Evolutionary conservation across 2,113 vertebrate species (phyloP), one percentile per base, ranked within the genome.

Genomic region (Choloepus hoffmanni): DNA sequence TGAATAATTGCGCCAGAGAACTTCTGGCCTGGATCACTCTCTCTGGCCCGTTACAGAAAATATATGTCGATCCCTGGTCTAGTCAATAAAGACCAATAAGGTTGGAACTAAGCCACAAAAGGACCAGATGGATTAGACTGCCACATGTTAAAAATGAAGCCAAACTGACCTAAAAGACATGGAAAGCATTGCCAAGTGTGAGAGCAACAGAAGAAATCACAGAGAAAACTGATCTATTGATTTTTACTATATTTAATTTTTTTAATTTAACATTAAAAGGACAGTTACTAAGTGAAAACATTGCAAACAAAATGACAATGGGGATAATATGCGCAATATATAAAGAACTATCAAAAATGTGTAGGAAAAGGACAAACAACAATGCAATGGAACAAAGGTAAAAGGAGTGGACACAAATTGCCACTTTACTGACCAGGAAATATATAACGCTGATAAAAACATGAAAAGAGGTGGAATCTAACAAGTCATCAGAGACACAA

Each of bases 121-220:
- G 4, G 24, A 68, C 40, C 36, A 40, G 60, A 33, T 0, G 4
- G 33, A 40, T 0, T 48, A 48, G 48, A 36, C 30, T 2, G 30
- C 23, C 2, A 0, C 1, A 18, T 13, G 24, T 8, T 68, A 24
- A 24, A 6, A 7, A 4, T 0, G 2, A 11, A 30, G 1, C 15
- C n/a, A 2, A 19, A 3, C 5, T 58, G 30, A n/a, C 19, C 33
- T 10, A 28, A 30, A 73, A 19, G 0, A 21, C 9, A 36, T 28
- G 30, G 23, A 7, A 23, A 13, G 60, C 48, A 30, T 0, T 10
- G 15, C 60, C 6, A 3, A 11, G 68, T 30, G 4, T 24, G 2
- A 48, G 77, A 78, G 40, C 79, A 33, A 6, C 0, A 50, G 13
- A 19, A 78, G 87, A 62, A 50, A 70, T 40, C 60, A 36, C 48